A percentile compares a stretch with the other conserved stretches of the same genome.
Conservation (phyloP, 2,113 vertebrate genomes). For the Passer montanus region DNA sequence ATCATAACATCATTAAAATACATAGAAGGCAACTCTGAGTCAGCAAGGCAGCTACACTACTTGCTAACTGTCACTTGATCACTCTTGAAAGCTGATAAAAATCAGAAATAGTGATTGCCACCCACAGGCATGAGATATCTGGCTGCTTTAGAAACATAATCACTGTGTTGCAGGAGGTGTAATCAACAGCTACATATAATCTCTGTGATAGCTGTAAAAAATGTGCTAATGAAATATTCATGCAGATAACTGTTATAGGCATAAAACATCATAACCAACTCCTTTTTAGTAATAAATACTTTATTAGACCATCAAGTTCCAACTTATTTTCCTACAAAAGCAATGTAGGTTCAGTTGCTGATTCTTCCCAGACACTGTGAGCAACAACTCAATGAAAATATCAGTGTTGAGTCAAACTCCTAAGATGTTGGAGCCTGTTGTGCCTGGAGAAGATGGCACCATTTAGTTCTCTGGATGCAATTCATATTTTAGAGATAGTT, state of each 20-base stretch:
- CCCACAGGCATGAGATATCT: constrained; percentile 32
- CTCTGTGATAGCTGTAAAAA: constrained; percentile 16
- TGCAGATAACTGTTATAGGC: neutral
- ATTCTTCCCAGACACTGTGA: neutral
- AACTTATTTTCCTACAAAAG: neutral
- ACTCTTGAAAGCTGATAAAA: constrained; percentile 41
- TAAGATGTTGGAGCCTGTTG: neutral
- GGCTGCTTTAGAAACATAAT: constrained; percentile 49
- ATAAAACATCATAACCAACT: neutral
- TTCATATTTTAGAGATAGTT: neutral
- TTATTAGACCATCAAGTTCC: neutral
- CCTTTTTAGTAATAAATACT: constrained; percentile 5
- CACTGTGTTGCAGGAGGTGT: constrained; percentile 52
- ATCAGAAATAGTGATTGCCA: constrained; percentile 57
- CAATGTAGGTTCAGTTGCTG: neutral
- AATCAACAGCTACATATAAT: constrained; percentile 57
- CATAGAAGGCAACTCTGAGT: constrained; percentile 29
- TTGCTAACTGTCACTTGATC: constrained; percentile 52
- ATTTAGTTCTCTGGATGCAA: neutral
- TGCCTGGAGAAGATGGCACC: neutral
- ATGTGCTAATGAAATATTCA: constrained; percentile 60
- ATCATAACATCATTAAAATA: constrained; percentile 60
- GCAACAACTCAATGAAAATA: neutral
- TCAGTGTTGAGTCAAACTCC: neutral
- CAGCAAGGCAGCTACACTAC: constrained; percentile 26